Conservation (phyloP, 2,113 vertebrate genomes). For the Protobothrops flavoviridis region DNA sequence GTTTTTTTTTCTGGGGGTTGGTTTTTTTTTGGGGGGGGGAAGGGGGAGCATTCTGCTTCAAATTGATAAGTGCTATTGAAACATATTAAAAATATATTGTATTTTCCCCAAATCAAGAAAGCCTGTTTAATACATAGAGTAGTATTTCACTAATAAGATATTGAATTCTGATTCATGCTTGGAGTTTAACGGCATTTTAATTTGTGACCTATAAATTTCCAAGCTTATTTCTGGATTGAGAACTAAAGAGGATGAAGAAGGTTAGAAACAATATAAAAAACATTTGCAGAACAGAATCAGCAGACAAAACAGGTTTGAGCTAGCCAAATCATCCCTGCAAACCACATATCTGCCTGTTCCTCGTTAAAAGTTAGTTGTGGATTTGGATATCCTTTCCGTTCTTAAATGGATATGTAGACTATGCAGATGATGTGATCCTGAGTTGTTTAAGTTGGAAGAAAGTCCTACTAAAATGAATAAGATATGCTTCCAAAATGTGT, state of each 20-base stretch:
- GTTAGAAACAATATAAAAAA: neutral
- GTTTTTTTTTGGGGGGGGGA: neutral
- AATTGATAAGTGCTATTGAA: neutral
- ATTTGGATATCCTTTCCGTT: neutral
- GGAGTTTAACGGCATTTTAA: neutral
- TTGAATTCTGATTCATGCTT: neutral
- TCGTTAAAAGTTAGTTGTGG: neutral
- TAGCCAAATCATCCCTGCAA: neutral
- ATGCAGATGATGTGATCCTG: neutral
- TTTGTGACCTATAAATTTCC: neutral
- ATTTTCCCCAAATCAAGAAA: neutral
- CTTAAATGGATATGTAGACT: neutral
- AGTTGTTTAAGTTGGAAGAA: neutral
- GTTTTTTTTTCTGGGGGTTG: fast-evolving
- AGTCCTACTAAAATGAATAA: neutral
- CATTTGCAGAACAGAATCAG: neutral
- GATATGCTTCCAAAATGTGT: neutral
- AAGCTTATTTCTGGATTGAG: neutral
- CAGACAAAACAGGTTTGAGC: neutral
- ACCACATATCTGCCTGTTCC: neutral
- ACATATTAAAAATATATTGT: neutral
- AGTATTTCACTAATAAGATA: neutral
- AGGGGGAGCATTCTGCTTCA: neutral
- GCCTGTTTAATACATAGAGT: neutral
- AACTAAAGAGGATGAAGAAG: neutral